These are phyloP conservation scores for Antechinus stuartii DNA, from an alignment of 2,113 vertebrate species.

Conservation along the genomic window DNA sequence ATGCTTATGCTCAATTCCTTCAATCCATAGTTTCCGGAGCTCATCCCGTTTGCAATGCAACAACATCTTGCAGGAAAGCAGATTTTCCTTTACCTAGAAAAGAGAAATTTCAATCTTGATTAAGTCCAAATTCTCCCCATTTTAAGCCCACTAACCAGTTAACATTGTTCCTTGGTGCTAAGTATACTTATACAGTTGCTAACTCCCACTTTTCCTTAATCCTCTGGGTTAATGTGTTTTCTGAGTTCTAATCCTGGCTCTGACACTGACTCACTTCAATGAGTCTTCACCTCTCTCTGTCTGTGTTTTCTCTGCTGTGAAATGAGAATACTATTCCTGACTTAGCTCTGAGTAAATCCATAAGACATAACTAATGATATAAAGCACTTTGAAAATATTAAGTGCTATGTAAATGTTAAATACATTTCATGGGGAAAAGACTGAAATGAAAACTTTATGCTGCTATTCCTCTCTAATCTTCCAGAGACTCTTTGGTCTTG, in stretches of 20 bases:
- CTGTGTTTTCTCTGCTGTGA: slow-evolving; percentile 47
- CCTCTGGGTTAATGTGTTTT: not conserved
- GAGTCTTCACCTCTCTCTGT: not conserved
- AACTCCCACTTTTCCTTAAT: not conserved
- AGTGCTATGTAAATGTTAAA: slow-evolving; percentile 5
- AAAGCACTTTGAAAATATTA: slow-evolving; percentile 25
- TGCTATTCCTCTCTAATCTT: not conserved
- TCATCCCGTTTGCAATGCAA: slow-evolving; percentile 98
- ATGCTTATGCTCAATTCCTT: slow-evolving; percentile 98
- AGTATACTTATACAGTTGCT: not conserved
- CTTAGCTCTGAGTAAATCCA: slow-evolving; percentile 12
- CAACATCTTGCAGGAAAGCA: slow-evolving; percentile 98
- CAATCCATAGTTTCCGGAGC: slow-evolving; percentile 98
- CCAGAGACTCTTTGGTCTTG: not conserved
- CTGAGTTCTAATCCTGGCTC: slow-evolving; percentile 31
- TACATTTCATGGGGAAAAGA: not conserved
- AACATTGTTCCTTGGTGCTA: rapidly evolving
- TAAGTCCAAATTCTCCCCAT: not conserved
- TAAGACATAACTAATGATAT: slow-evolving; percentile 21
- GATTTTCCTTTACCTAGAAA: slow-evolving; percentile 96
- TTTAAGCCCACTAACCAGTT: not conserved
- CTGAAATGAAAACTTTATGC: not conserved
- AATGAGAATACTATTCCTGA: slow-evolving; percentile 55
- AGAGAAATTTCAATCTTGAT: not conserved
- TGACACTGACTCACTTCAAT: not conserved